Base-by-base conservation (phyloP, 2,797 vertebrate species). In the Basileuterus tristriatus region DNA sequence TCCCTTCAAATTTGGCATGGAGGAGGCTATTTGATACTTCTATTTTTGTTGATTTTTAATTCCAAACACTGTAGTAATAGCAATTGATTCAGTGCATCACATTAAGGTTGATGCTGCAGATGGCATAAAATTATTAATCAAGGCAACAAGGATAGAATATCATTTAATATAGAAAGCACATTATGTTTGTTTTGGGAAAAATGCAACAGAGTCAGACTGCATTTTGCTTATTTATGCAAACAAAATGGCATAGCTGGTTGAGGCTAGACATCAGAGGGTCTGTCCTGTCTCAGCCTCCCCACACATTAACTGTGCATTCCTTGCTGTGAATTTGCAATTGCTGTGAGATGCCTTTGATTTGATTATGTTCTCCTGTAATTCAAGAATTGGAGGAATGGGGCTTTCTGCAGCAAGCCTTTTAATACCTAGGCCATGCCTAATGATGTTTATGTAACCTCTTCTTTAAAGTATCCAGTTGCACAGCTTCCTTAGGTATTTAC, bases 171-270 rank as follows among this genome's bases (percentile, higher is more conserved):
- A 85, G 52, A 87, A 67, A 84, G 14, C 43, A 84, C n/a, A n/a
- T 89, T 83, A 53, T 71, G 47, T 78, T 90, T 88, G 58, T 79
- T 85, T 90, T 41, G 89, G 53, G 85, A 90, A 67, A 49, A 91
- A 94, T 63, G 56, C 69, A 83, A 92, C 78, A 84, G 10, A 81
- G 50, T 89, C 83, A 75, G 76, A 87, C 46, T 85, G 39, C 11
- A n/a, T 89, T 96, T 88, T 94, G 63, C n/a, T 77, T 95, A 74
- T 94, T 83, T 83, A 63, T 53, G 60, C 44, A 94, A 96, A 95
- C 63, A 75, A 59, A 87, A 68, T 90, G 89, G 67, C 76, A 70
- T 64, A 93, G 85, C 56, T 87, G 56, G 41, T 85, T 94, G 65
- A 86, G 13, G 12, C 83, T 67, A 50, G 16, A 62, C 39, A n/a